Base-by-base conservation (phyloP, 2,113 vertebrate species). In the Pterocles gutturalis region DNA sequence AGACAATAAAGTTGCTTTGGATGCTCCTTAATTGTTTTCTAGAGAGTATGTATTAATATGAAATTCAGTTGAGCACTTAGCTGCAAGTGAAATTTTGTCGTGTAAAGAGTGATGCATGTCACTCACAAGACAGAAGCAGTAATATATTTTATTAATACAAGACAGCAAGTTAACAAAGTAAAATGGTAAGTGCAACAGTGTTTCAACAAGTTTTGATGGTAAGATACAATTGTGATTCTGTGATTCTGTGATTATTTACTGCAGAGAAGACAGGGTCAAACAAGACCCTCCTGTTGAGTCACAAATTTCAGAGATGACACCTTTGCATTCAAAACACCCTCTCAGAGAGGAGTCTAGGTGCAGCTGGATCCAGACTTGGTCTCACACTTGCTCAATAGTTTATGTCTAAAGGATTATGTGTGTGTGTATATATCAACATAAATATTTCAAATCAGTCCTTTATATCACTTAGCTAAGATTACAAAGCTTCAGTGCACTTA, bases 11-110 rank as follows among this genome's bases (percentile, higher is more conserved):
- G 24, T 65, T 90, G 33, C 7, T 87, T 67, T 87, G 54, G 41
- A 64, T 85, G 24, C 11, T 85, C 33, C 75, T 84, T 78, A 87
- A 82, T 84, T 75, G 81, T 82, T 90, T 93, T 85, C 70, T 88
- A 69, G 62, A 85, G 43, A 69, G 61, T 69, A 16, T 48, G 60
- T 41, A 41, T 53, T 95, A 94, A 81, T 82, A 93, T 64, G 61
- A 66, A 85, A 92, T 83, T 69, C 58, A 77, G 33, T n/a, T 72
- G 25, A 93, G n/a, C 34, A 51, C 28, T 62, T 89, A 77, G 29
- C 9, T 0, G 3, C 33, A 93, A 72, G 53, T 83, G 15, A 60
- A 25, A 46, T 18, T 17, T 46, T 46, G 46, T 19, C 9, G 19
- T 19, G 19, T 17, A 46, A 46, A 46, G 46, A 46, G 46, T 46